Evolutionary conservation across 2,797 vertebrate genomes (phyloP), one percentile per base, ranked within the genome.

Genomic region (Enteromius viviparus): DNA sequence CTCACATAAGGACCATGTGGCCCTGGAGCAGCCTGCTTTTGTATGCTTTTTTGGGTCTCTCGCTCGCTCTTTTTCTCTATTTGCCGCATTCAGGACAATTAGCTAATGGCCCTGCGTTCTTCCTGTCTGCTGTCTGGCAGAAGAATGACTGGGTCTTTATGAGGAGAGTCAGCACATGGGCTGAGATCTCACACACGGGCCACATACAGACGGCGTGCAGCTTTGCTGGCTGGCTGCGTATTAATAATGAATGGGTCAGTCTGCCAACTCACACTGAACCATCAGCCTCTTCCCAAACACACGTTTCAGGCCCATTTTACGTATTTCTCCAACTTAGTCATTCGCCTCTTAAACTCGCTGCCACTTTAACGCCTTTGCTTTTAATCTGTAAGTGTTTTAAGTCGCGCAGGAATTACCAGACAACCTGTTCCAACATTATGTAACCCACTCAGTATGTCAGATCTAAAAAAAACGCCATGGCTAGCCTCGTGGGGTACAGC

Each of bases 361-460:
- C n/a, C 37, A 45, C 37, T 42, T 80, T 12, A 29, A 51, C 14
- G 71, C 55, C 21, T 32, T 47, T 77, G 66, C 4, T 23, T 29
- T 90, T 74, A 90, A 88, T 89, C 87, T 89, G 86, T 87, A 82
- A 34, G 81, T 40, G 55, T 71, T 64, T 92, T 93, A 88, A 87
- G 89, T 84, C 87, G 85, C 0, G 84, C 89, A 88, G 89, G 89
- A 89, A 81, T 89, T 89, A 90, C 58, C 26, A 14, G 17, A 53
- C 66, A 72, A 75, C 45, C 53, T 72, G 76, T 83, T 82, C 26
- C 42, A 65, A 21, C 37, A 72, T 94, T 93, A 91, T 86, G 53
- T 93, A 93, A 93, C 88, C 47, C 85, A 87, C 87, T 92, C 88
- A 90, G 91, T 76, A 85, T 74, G 90, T 91, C 86, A 85, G 86